phyloP scores from a whole-genome alignment of 2,113 vertebrate genomes.

The Pelecanus crispus region DNA sequence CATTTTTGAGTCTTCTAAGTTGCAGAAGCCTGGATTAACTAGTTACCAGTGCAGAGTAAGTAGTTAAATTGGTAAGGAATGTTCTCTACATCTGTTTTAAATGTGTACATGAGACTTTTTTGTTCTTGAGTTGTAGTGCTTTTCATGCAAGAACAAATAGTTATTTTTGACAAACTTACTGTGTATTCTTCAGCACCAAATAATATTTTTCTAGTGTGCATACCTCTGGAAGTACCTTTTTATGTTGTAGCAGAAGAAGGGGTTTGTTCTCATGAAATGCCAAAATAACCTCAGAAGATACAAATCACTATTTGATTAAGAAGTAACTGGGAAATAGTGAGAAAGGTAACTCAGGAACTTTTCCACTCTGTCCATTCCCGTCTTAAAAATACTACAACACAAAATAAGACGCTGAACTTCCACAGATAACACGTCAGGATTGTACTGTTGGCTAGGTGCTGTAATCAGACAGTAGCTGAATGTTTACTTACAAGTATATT shows the following conservation, averaged over 20 bases:
- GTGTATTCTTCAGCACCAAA: background rate
- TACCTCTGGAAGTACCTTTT: background rate
- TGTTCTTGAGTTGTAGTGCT: background rate
- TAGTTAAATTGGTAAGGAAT: background rate
- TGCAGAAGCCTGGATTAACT: background rate
- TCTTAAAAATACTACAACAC: background rate
- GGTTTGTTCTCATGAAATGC: background rate
- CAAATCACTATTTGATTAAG: background rate
- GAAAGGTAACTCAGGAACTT: background rate
- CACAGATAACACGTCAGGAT: background rate
- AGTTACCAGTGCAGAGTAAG: background rate
- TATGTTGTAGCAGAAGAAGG: background rate
- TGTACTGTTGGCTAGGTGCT: background rate
- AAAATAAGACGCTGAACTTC: background rate
- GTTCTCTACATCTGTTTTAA: background rate
- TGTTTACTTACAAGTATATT: background rate
- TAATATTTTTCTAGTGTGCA: background rate
- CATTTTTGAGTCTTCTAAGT: background rate
- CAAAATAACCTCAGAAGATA: background rate
- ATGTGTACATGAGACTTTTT: background rate
- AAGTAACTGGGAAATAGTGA: background rate
- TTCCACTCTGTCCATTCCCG: background rate
- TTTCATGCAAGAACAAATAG: background rate
- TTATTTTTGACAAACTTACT: background rate
- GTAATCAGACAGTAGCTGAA: background rate